Percentiles rank a stretch among this genome's conserved stretches.
phyloP scores from a whole-genome alignment of 2,113 vertebrate genomes.

The Leucosticte australis region DNA sequence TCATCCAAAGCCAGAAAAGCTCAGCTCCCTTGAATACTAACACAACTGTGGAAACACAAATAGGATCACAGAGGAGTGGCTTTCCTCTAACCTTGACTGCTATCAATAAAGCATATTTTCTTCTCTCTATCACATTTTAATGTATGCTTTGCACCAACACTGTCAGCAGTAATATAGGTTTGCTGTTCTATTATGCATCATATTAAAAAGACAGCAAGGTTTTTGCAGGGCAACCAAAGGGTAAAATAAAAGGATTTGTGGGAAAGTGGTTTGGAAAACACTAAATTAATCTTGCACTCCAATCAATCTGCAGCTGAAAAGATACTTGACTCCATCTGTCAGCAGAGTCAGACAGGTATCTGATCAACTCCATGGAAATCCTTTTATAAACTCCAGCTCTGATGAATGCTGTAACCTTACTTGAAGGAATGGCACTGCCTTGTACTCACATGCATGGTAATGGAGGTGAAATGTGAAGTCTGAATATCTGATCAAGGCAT shows the following conservation, averaged over 20 bases:
- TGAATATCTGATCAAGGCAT: constrained; percentile 17
- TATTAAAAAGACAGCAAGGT: constrained; percentile 14
- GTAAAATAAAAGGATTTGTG: constrained; percentile 40
- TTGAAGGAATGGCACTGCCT: neutral
- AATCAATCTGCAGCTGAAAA: constrained; percentile 44
- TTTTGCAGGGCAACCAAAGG: neutral
- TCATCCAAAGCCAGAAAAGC: neutral
- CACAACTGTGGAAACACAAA: neutral
- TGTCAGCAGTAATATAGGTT: neutral
- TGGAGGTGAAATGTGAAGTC: neutral
- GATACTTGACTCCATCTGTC: constrained; percentile 44
- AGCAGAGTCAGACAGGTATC: constrained; percentile 39
- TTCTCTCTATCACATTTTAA: neutral
- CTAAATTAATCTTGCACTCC: constrained; percentile 45
- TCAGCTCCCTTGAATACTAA: neutral
- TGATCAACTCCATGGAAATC: constrained; percentile 43
- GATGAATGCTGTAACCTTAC: constrained; percentile 26
- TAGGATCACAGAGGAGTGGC: neutral
- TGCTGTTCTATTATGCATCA: neutral
- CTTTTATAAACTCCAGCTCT: constrained; percentile 14
- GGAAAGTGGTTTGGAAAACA: constrained; percentile 41
- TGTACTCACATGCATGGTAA: neutral
- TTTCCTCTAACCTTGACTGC: neutral
- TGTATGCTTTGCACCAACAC: neutral
- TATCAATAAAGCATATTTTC: neutral